A percentile compares a stretch with the other conserved stretches of the same genome.
Evolutionary conservation across 23 tunicate genomes (phyloP).

Genomic region (Oikopleura dioica): DNA sequence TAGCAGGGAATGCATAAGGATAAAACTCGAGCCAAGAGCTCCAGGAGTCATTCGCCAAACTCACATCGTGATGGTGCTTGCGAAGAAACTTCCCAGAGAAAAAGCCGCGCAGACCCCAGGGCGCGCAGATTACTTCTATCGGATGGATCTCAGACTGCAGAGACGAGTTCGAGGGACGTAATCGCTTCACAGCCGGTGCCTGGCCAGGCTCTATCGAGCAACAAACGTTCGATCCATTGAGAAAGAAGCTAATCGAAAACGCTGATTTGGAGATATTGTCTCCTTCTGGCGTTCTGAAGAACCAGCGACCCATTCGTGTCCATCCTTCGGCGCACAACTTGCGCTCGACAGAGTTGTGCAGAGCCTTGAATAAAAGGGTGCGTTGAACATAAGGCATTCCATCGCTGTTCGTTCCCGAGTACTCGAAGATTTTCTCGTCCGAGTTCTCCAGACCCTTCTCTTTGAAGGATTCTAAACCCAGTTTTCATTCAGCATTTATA

Average conservation of each 20-base stretch:
- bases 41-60: not conserved
- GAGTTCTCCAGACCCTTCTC: too few relatives aligned
- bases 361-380: not conserved
- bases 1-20: not conserved
- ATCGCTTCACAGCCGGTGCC: not conserved
- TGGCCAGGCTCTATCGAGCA: conserved; percentile 7
- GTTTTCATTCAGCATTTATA: too few relatives aligned
- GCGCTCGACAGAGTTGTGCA: not conserved
- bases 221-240: not conserved
- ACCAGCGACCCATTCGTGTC: conserved; percentile 3
- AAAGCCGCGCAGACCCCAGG: conserved; percentile 4
- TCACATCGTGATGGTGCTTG: not conserved
- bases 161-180: not conserved
- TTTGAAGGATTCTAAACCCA: too few relatives aligned
- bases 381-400: conserved; percentile 1
- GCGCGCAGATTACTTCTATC: not conserved
- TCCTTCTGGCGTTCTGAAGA: not conserved
- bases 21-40: conserved; percentile 6
- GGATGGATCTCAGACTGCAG: not conserved
- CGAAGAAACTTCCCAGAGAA: not conserved
- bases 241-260: not conserved
- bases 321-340: conserved; percentile 5
- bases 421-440: not conserved
- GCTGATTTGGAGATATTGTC: not conserved
- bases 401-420: not conserved